Evolutionary conservation across 2,797 vertebrate genomes (phyloP).

Genomic region (Xenops minutus): DNA sequence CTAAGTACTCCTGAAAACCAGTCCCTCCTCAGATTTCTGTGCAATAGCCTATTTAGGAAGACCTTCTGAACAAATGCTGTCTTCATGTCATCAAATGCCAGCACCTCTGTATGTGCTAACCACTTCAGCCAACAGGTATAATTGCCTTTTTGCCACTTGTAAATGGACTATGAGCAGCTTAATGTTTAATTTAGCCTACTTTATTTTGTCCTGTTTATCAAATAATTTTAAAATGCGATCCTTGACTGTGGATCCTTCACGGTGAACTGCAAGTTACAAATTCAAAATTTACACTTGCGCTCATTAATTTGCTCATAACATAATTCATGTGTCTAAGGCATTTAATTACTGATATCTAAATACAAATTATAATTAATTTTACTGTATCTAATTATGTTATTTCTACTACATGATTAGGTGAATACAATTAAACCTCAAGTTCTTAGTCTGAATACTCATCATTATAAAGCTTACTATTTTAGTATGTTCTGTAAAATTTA

Average conservation of each 20-base stretch:
- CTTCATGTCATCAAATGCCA: background rate
- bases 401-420: background rate
- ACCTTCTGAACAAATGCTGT: background rate
- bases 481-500: background rate
- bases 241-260: background rate
- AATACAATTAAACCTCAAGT: background rate
- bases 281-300: background rate
- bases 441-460: background rate
- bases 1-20: background rate
- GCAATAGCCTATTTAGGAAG: background rate
- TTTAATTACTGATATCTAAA: background rate
- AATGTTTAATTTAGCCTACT: background rate
- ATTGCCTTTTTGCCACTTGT: background rate
- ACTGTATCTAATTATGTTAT: background rate
- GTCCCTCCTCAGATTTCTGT: background rate
- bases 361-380: background rate
- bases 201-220: background rate
- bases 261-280: background rate
- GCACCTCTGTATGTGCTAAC: rapidly evolving
- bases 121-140: background rate
- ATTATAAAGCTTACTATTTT: background rate
- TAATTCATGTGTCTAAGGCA: background rate
- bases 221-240: background rate
- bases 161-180: background rate
- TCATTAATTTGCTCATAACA: background rate